Evolutionary conservation across 1,140 invertebrate species (phyloP).

Genomic region (Drosophila obscura): DNA sequence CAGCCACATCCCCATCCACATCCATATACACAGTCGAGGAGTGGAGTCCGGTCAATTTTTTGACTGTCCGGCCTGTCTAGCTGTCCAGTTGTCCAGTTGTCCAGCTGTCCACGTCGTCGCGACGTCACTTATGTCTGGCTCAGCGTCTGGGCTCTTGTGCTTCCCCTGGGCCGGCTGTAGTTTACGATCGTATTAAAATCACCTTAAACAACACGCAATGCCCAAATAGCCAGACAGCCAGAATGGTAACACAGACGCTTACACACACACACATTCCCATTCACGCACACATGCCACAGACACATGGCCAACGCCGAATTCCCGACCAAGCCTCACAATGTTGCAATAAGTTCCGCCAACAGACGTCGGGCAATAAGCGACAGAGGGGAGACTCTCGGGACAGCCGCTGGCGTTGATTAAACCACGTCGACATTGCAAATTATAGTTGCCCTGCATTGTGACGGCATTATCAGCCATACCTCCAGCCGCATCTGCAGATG

Average conservation of each 20-base stretch:
- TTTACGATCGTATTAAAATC: conserved; percentile 83
- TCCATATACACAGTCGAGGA: neutral
- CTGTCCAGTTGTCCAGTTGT: conserved; percentile 14
- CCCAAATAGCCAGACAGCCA: conserved; percentile 64
- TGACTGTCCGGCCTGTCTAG: conserved; percentile 11
- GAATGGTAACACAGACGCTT: conserved; percentile 25
- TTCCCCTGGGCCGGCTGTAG: conserved; percentile 63
- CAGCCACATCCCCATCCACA: too few species aligned
- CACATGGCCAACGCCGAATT: conserved; percentile 63
- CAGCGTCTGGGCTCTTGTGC: conserved; percentile 56
- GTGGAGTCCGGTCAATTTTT: conserved; percentile 31
- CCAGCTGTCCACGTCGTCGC: conserved; percentile 29
- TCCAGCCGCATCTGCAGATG: too few species aligned
- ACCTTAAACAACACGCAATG: conserved; percentile 81
- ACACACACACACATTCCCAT: neutral
- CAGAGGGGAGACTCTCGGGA: neutral
- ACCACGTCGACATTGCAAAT: conserved; percentile 81
- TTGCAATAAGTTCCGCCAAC: conserved; percentile 74
- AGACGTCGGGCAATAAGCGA: neutral
- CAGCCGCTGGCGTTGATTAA: conserved; percentile 74
- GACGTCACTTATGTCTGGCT: conserved; percentile 76
- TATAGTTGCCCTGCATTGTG: conserved; percentile 72
- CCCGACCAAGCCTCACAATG: conserved; percentile 64
- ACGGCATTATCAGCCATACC: conserved; percentile 72
- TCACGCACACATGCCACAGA: conserved; percentile 3